phyloP scores from a whole-genome alignment of 2,888 invertebrate genomes.

The Eretmocerus hayati region DNA sequence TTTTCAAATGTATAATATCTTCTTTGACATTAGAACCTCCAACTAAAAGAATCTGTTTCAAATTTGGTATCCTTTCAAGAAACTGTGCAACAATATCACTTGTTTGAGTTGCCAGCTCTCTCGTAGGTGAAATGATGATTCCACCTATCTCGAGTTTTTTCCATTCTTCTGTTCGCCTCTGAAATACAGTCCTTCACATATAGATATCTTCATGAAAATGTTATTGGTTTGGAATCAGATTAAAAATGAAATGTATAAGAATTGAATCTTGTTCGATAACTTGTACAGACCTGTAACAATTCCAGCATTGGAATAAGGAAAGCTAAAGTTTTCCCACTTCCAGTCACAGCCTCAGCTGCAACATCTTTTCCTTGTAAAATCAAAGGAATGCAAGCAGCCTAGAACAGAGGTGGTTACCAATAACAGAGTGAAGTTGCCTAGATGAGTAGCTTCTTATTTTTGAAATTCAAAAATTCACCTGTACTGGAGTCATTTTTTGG shows the following conservation, averaged over 20 bases:
- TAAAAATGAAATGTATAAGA: no score
- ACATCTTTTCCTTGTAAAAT: conserved; percentile 90
- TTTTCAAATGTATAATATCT: conserved; percentile 62
- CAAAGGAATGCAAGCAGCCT: conserved; percentile 84
- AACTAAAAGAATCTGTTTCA: conserved; percentile 61
- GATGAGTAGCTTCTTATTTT: no score
- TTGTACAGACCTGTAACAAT: conserved; percentile 55
- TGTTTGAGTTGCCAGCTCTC: conserved; percentile 91
- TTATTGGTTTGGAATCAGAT: no score
- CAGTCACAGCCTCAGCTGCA: conserved; percentile 96
- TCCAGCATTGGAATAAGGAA: conserved; percentile 90
- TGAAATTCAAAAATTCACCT: conserved; percentile 38
- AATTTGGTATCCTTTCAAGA: conserved; percentile 44
- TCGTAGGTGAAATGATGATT: conserved; percentile 88
- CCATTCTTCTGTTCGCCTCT: conserved; percentile 58
- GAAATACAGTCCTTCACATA: conserved; percentile 1
- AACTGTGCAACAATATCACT: conserved; percentile 57
- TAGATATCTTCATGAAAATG: conserved; percentile 4
- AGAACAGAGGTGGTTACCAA: no score
- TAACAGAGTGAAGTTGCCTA: no score
- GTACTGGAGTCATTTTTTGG: conserved; percentile 56
- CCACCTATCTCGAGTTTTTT: conserved; percentile 75
- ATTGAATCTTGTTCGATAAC: background rate
- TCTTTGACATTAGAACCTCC: conserved; percentile 78
- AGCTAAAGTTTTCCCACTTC: conserved; percentile 96